Conservation (phyloP, 1,140 invertebrate genomes). For the Neodiprion lecontei region DNA sequence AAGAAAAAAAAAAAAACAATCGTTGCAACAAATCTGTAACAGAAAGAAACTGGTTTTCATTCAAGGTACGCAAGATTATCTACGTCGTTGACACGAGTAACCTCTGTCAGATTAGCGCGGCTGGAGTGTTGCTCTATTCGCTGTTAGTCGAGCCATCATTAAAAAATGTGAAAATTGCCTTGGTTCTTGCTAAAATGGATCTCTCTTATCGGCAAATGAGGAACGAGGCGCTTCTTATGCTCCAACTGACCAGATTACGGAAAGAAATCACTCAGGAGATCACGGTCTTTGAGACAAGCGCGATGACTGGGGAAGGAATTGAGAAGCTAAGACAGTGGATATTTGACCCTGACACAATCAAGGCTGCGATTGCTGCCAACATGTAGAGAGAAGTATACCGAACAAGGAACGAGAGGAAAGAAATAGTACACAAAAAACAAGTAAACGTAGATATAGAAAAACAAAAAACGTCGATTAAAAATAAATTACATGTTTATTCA, state of each 20-base stretch:
- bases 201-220: constrained; percentile 82
- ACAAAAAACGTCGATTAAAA: constrained; percentile 16
- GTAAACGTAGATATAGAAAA: background rate
- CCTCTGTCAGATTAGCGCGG: constrained; percentile 81
- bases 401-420: background rate
- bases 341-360: constrained; percentile 43
- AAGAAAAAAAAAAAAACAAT: no score
- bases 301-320: constrained; percentile 73
- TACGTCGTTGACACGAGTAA: constrained; percentile 82
- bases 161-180: constrained; percentile 70
- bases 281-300: constrained; percentile 74
- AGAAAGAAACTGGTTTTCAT: background rate
- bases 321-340: constrained; percentile 72
- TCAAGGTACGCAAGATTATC: constrained; percentile 67
- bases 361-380: constrained; percentile 22
- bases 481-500: background rate
- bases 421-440: background rate
- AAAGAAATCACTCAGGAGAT: constrained; percentile 72
- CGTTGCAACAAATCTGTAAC: no score
- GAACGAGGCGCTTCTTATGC: constrained; percentile 81
- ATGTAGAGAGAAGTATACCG: background rate
- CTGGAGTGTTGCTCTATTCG: constrained; percentile 77
- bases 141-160: constrained; percentile 74
- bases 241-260: constrained; percentile 72
- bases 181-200: constrained; percentile 83